Percentiles rank a stretch among this genome's conserved stretches.
phyloP scores from a whole-genome alignment of 2,888 invertebrate species.

The Spisula solida region DNA sequence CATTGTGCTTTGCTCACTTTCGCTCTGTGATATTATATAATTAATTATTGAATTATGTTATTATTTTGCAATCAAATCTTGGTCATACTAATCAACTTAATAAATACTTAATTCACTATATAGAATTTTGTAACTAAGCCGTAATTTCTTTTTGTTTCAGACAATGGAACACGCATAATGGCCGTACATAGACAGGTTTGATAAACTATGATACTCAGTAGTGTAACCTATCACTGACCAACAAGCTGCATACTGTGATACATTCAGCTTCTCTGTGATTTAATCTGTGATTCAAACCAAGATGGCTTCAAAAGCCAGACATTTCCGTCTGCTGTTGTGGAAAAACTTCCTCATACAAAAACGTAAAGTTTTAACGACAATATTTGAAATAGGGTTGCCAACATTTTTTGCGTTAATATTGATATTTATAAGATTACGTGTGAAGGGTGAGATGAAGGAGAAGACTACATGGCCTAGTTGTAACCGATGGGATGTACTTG shows the following conservation, averaged over 20 bases:
- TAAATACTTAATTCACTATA: too few relatives aligned
- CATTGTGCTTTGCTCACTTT: too few relatives aligned
- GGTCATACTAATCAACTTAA: too few relatives aligned
- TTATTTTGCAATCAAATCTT: too few relatives aligned
- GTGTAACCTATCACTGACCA: background rate
- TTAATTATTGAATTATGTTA: too few relatives aligned
- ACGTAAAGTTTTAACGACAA: conserved; percentile 91
- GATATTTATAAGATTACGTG: conserved; percentile 91
- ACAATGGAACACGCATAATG: too few relatives aligned
- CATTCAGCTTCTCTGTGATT: background rate
- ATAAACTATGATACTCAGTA: too few relatives aligned
- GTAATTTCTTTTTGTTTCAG: too few relatives aligned
- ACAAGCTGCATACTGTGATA: conserved; percentile 9
- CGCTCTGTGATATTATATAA: too few relatives aligned
- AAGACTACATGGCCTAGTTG: conserved; percentile 81
- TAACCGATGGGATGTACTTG: conserved; percentile 54
- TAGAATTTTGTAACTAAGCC: too few relatives aligned
- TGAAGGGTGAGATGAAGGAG: conserved; percentile 89
- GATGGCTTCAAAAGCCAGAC: conserved; percentile 65
- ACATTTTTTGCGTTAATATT: conserved; percentile 89
- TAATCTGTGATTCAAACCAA: background rate
- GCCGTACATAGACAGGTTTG: too few relatives aligned
- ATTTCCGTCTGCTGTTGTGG: conserved; percentile 93
- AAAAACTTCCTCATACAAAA: conserved; percentile 94
- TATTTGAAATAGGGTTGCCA: conserved; percentile 90